Conservation (phyloP, 2,888 invertebrate genomes). For the Idaea straminata region DNA sequence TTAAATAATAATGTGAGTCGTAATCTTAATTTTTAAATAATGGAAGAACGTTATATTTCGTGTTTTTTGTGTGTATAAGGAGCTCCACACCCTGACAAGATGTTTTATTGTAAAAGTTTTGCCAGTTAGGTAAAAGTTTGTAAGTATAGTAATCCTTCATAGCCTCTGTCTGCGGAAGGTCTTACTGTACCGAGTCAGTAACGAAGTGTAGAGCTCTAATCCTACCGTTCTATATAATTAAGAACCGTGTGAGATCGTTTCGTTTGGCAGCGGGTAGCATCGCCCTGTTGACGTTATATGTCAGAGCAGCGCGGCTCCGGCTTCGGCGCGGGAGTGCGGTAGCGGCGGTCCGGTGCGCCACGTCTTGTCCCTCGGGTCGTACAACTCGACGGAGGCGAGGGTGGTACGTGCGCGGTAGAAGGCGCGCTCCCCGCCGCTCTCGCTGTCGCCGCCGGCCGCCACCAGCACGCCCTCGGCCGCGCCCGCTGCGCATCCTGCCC, state of each 20-base stretch:
- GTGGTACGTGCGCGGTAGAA: conserved; percentile 93
- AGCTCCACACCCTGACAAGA: too few species aligned
- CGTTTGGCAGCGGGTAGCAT: background rate
- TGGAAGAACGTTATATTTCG: background rate
- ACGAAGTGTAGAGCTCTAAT: too few species aligned
- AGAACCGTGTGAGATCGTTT: too few species aligned
- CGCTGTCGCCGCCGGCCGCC: conserved; percentile 92
- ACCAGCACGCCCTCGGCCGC: conserved; percentile 90
- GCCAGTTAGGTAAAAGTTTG: too few species aligned
- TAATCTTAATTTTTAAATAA: background rate
- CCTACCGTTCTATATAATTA: too few species aligned
- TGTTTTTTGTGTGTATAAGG: background rate
- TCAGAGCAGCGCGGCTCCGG: conserved; percentile 90
- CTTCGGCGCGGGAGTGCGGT: conserved; percentile 92
- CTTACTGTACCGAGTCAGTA: too few species aligned
- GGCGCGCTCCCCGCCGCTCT: conserved; percentile 83
- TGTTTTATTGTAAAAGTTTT: too few species aligned
- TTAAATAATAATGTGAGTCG: background rate
- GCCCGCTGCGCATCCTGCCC: conserved; percentile 92
- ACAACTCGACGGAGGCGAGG: conserved; percentile 90
- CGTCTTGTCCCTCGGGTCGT: conserved; percentile 86
- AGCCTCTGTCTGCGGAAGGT: too few species aligned
- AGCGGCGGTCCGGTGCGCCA: conserved; percentile 91
- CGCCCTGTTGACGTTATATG: conserved; percentile 26
- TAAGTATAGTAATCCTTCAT: too few species aligned